Percentiles rank a stretch among this genome's conserved stretches.
Conservation (phyloP, 1,140 invertebrate genomes). For the Eumeta japonica region DNA sequence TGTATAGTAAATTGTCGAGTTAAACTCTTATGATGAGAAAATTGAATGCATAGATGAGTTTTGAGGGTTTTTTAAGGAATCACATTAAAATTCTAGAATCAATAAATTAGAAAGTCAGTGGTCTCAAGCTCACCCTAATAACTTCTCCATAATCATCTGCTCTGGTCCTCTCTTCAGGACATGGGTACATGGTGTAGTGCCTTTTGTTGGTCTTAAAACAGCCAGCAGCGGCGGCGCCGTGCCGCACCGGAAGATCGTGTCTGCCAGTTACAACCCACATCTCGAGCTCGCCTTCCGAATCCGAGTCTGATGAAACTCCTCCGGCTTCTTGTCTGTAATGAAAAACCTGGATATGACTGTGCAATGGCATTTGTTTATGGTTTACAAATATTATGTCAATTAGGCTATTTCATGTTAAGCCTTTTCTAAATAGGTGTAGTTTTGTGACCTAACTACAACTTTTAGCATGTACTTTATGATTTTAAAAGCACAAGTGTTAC, state of each 20-base stretch:
- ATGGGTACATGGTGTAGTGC: constrained; percentile 96
- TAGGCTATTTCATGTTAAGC: no score
- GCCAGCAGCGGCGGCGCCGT: constrained; percentile 66
- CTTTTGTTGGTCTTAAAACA: constrained; percentile 94
- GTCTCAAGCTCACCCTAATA: constrained; percentile 68
- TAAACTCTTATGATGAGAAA: no score
- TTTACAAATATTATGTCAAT: background rate
- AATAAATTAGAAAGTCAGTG: background rate
- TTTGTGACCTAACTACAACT: no score
- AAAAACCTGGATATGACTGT: no score
- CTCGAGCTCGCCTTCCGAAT: constrained; percentile 85
- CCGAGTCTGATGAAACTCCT: constrained; percentile 57
- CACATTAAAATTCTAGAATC: background rate
- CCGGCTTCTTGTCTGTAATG: constrained; percentile 64
- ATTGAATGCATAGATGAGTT: no score
- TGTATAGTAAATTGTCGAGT: no score
- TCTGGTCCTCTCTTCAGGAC: constrained; percentile 86
- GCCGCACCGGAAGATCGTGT: constrained; percentile 88
- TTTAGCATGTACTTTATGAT: no score
- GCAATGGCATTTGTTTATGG: constrained; percentile 1
- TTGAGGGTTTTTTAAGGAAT: background rate
- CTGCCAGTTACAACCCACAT: constrained; percentile 75
- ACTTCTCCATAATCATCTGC: constrained; percentile 95
- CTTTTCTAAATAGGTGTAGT: no score
- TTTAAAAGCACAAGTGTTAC: no score